phyloP scores from a whole-genome alignment of 2,888 invertebrate genomes.

The Eugnorisma glareosa region DNA sequence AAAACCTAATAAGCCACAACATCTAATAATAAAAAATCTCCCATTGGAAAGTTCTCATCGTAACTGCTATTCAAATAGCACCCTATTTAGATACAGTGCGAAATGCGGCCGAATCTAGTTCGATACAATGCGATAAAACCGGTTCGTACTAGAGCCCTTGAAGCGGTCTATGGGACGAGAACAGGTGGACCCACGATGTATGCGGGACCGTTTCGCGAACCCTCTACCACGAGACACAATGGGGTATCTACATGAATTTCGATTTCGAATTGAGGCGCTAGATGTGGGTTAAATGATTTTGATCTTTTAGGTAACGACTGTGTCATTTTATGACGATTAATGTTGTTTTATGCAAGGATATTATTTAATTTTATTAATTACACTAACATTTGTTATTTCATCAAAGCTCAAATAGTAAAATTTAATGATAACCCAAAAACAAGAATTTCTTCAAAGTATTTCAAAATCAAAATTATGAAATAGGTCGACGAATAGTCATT shows the following conservation, averaged over 20 bases:
- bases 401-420: background rate
- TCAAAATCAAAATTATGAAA: background rate
- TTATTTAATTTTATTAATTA: background rate
- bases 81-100: slow-evolving; percentile 49
- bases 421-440: background rate
- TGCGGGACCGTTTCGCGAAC: slow-evolving; percentile 62
- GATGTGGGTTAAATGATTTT: background rate
- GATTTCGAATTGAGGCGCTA: slow-evolving; percentile 6
- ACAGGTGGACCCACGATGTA: slow-evolving; percentile 64
- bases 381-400: background rate
- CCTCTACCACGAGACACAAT: slow-evolving; percentile 55
- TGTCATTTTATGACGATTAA: background rate
- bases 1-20: slow-evolving; percentile 19
- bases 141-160: slow-evolving; percentile 61
- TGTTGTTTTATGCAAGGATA: background rate
- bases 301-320: background rate
- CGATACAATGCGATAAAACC: slow-evolving; percentile 63
- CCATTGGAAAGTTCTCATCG: slow-evolving; percentile 66
- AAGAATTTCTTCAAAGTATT: background rate
- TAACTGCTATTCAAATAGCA: slow-evolving; percentile 58
- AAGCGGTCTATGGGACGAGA: slow-evolving; percentile 73
- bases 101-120: slow-evolving; percentile 64
- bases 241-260: background rate
- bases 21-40: slow-evolving; percentile 53
- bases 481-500: background rate